These are phyloP conservation scores for Drosophila lowei DNA, from an alignment of 1,140 invertebrate genomes.

Conservation along the genomic window DNA sequence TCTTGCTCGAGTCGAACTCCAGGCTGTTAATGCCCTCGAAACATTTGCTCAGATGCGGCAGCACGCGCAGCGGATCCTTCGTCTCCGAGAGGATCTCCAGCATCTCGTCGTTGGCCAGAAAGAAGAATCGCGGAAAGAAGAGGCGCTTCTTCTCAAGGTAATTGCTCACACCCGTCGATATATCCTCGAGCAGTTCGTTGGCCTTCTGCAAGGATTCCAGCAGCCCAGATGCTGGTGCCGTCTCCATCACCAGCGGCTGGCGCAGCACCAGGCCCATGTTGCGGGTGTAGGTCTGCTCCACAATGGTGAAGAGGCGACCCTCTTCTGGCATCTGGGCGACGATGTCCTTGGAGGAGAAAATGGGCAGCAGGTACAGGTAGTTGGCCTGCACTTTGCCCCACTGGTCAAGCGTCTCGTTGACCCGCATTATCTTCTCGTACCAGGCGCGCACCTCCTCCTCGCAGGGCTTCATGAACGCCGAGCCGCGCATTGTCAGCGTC, in stretches of 20 bases:
- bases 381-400: conserved; percentile 95
- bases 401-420: conserved; percentile 92
- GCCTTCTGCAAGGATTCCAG: conserved; percentile 90
- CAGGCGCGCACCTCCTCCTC: conserved; percentile 91
- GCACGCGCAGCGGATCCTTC: conserved; percentile 93
- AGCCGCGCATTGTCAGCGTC: conserved; percentile 94
- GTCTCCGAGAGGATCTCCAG: conserved; percentile 96
- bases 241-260: conserved; percentile 90
- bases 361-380: conserved; percentile 96
- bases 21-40: conserved; percentile 91
- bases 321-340: conserved; percentile 96
- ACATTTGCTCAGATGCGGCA: conserved; percentile 96
- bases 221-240: conserved; percentile 88
- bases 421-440: conserved; percentile 91
- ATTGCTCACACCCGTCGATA: conserved; percentile 93
- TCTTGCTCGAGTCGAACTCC: conserved; percentile 89
- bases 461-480: conserved; percentile 95
- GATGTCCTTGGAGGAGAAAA: conserved; percentile 97
- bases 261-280: conserved; percentile 90
- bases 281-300: conserved; percentile 90
- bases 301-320: conserved; percentile 89
- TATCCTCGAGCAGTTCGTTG: conserved; percentile 90
- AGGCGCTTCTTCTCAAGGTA: conserved; percentile 96
- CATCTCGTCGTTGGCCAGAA: conserved; percentile 97
- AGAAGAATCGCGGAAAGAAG: conserved; percentile 96